phyloP scores from a whole-genome alignment of 1,140 invertebrate species.

The Notospermus geniculatus region DNA sequence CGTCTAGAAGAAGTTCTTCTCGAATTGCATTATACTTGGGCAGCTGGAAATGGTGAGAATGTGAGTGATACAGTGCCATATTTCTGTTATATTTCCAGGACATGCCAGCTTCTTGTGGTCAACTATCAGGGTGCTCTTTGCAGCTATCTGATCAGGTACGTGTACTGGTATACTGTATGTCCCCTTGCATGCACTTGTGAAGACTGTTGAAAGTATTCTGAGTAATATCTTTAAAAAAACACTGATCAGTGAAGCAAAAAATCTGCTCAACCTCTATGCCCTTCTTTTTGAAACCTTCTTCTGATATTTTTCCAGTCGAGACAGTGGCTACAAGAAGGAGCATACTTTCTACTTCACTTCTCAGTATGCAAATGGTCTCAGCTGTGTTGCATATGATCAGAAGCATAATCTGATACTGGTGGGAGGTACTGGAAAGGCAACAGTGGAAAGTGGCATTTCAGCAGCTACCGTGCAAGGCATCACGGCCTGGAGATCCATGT shows the following conservation, averaged over 20 bases:
- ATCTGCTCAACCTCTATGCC: too few relatives aligned
- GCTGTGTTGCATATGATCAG: slow-evolving; percentile 58
- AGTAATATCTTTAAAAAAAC: too few relatives aligned
- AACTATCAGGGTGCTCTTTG: slow-evolving; percentile 67
- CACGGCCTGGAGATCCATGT: slow-evolving; percentile 71
- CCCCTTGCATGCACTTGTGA: too few relatives aligned
- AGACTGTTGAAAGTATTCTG: too few relatives aligned
- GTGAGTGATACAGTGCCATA: too few relatives aligned
- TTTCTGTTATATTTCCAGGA: slow-evolving; percentile 36
- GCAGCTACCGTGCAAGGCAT: slow-evolving; percentile 60
- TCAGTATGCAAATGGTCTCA: slow-evolving; percentile 62
- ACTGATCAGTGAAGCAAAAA: too few relatives aligned
- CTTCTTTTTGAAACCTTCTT: slow-evolving; percentile 21
- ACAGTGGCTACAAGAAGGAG: slow-evolving; percentile 61
- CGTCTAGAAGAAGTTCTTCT: too few relatives aligned
- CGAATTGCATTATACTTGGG: too few relatives aligned
- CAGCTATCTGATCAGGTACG: slow-evolving; percentile 67
- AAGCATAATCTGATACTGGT: slow-evolving; percentile 65
- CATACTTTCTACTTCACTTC: slow-evolving; percentile 65
- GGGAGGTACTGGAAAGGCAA: slow-evolving; percentile 40
- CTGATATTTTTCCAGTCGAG: slow-evolving; percentile 12
- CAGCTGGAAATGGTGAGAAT: too few relatives aligned
- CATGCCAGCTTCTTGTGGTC: slow-evolving; percentile 65
- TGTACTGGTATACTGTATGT: too few relatives aligned
- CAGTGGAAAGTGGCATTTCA: slow-evolving; percentile 20